These are phyloP conservation scores for Aleadryas rufinucha DNA, from an alignment of 2,113 vertebrate species.

Conservation along the genomic window DNA sequence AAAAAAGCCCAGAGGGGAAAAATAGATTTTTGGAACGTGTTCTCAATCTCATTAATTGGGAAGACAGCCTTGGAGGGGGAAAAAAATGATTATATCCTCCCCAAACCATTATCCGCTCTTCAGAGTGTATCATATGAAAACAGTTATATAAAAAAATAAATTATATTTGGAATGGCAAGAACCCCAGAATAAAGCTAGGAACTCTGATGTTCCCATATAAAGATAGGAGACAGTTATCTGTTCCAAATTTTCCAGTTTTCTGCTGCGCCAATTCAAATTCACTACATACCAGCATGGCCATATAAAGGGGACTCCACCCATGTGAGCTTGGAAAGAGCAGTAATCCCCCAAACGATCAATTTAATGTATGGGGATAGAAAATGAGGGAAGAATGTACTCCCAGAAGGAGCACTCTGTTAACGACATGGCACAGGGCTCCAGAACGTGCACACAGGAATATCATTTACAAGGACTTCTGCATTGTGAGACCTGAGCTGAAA, in stretches of 20 bases:
- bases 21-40: conserved; percentile 58
- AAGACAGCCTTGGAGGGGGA: conserved; percentile 48
- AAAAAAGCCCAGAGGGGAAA: conserved; percentile 54
- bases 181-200: conserved; percentile 71
- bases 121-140: conserved; percentile 69
- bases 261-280: conserved; percentile 67
- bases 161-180: conserved; percentile 73
- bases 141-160: conserved; percentile 73
- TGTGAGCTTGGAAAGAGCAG: conserved; percentile 41
- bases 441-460: neutral
- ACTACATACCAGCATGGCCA: conserved; percentile 62
- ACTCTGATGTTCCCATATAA: conserved; percentile 71
- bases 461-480: conserved; percentile 1
- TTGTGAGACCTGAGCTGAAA: neutral
- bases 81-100: neutral
- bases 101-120: conserved; percentile 60
- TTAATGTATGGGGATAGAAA: conserved; percentile 53
- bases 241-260: conserved; percentile 71
- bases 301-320: conserved; percentile 64
- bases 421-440: conserved; percentile 14
- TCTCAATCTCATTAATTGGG: conserved; percentile 68
- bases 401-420: neutral
- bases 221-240: conserved; percentile 73
- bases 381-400: conserved; percentile 28
- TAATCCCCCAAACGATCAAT: conserved; percentile 48